Evolutionary conservation across 1,140 invertebrate genomes (phyloP).

Genomic region (Luehdorfia chinensis): DNA sequence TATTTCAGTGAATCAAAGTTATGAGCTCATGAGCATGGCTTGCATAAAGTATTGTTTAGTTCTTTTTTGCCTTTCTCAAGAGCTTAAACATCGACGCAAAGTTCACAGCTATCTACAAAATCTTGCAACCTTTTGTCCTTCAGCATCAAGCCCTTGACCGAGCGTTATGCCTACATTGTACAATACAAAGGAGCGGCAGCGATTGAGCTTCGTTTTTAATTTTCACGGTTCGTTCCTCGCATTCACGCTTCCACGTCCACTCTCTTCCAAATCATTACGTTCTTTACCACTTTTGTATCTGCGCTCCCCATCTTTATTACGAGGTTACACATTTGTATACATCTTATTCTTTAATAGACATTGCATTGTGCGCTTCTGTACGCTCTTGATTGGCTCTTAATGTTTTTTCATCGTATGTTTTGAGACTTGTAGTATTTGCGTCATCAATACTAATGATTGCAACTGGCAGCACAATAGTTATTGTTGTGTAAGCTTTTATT

Average conservation of each 20-base stretch:
- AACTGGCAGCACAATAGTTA: constrained; percentile 63
- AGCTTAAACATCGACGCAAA: constrained; percentile 5
- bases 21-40: too few relatives aligned
- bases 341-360: constrained; percentile 62
- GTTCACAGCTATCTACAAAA: constrained; percentile 30
- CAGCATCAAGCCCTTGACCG: constrained; percentile 69
- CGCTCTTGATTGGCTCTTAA: constrained; percentile 62
- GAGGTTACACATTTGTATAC: constrained; percentile 50
- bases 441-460: constrained; percentile 75
- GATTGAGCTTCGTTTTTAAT: constrained; percentile 66
- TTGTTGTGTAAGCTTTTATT: constrained; percentile 58
- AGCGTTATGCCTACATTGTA: constrained; percentile 51
- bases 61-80: constrained; percentile 6
- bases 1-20: too few relatives aligned
- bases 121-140: constrained; percentile 65
- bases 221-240: constrained; percentile 62
- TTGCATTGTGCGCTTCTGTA: constrained; percentile 46
- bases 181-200: constrained; percentile 56
- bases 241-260: constrained; percentile 63
- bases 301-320: constrained; percentile 55
- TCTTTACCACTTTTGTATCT: constrained; percentile 60
- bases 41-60: constrained; percentile 2
- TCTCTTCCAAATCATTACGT: constrained; percentile 73
- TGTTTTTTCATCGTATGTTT: constrained; percentile 56
- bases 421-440: constrained; percentile 65